These are phyloP conservation scores for Hapalemur alaotrensis DNA, from an alignment of 2,797 vertebrate species.

Conservation along the genomic window DNA sequence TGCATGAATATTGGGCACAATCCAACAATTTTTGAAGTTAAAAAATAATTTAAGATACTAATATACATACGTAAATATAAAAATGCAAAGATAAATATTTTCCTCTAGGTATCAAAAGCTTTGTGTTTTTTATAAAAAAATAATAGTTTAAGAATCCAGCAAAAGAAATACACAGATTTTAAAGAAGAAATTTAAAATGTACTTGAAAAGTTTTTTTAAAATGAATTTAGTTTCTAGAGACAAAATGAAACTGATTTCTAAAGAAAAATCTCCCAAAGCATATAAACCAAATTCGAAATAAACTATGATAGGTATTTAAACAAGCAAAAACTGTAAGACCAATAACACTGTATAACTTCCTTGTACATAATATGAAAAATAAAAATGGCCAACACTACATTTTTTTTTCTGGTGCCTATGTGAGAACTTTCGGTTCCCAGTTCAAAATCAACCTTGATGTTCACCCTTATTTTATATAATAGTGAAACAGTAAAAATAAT, in stretches of 20 bases:
- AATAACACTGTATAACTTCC: not conserved
- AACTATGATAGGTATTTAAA: conserved; percentile 10
- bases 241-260: conserved; percentile 23
- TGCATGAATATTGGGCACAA: not conserved
- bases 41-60: not conserved
- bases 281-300: conserved; percentile 6
- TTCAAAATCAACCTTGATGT: not conserved
- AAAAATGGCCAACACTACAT: not conserved
- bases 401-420: not conserved
- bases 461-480: not conserved
- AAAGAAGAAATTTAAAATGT: conserved; percentile 38
- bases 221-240: conserved; percentile 13
- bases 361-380: not conserved
- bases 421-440: not conserved
- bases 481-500: not conserved
- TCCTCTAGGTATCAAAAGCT: not conserved
- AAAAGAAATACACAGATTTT: not conserved
- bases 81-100: conserved; percentile 39
- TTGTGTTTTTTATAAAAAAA: not conserved
- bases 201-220: not conserved
- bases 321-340: not conserved
- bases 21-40: not conserved
- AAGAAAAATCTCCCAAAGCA: not conserved
- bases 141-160: conserved; percentile 18
- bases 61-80: not conserved